Base-by-base conservation (phyloP, 2,888 invertebrate species). In the Agrenia bidenticulata region DNA sequence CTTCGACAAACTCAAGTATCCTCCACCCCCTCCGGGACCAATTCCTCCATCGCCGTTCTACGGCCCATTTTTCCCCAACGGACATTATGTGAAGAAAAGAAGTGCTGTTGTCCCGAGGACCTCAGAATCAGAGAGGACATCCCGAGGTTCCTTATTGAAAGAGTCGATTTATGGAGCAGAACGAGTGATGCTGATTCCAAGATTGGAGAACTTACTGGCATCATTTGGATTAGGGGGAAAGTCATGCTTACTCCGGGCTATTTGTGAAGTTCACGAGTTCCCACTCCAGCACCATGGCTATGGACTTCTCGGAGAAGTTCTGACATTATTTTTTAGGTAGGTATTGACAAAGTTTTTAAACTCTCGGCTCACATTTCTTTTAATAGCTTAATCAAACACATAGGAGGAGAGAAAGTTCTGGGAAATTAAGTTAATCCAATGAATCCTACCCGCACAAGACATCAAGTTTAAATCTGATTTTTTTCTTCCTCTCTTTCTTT, bases 291-390 rank as follows among this genome's bases (percentile, higher is more conserved):
- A 67, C 37, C 64, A 64, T 41, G 67, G 67, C 15, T 65, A 65
- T 53, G 65, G 65, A 17, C 49, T 68, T 2, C 23, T 68, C 9
- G 70, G 70, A 15, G 63, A 71, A 53, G 11, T 68, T 13, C 11
- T 71, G 2, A 68, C 68, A 13, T 17, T 68, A 45, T 66, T 71
- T 49, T 68, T 71, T 57, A 71, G 70, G 70, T 71, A 59, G 17
- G 51, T 45, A 45, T 17, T 45, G 45, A 51, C 51, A 23, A 51
- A 51, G 24, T 51, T 51, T 51, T 19, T 51, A 19, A 23, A 51
- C 23, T 51, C 51, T 51, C 11, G 45, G 24, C 45, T 45, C n/a
- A 11, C 51, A 51, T 19, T 51, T 15, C 13, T 23, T 15, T 19
- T 51, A 51, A 51, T 51, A 51, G 51, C 51, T 51, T 51, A 51